Conservation (phyloP, 2,113 vertebrate genomes). For the Miniopterus natalensis region DNA sequence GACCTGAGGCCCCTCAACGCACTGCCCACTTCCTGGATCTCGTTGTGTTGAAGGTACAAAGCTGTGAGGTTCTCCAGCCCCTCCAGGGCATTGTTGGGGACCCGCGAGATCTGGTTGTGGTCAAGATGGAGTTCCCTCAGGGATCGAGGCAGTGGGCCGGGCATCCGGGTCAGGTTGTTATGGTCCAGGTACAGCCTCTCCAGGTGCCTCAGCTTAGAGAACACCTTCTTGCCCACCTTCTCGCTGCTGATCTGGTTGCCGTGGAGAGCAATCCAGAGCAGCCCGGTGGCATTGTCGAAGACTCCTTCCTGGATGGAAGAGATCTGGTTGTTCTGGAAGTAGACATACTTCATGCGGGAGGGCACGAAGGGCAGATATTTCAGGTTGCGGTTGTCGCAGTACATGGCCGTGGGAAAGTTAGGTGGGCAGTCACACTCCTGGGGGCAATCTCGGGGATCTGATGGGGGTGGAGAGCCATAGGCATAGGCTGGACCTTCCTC, state of each 20-base stretch:
- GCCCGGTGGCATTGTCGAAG: slow-evolving; percentile 93
- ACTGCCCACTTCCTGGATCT: slow-evolving; percentile 91
- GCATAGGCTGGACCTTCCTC: slow-evolving; percentile 80
- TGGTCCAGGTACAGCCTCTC: slow-evolving; percentile 96
- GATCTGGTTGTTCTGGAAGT: slow-evolving; percentile 97
- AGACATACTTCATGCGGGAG: slow-evolving; percentile 95
- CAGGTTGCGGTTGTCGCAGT: slow-evolving; percentile 94
- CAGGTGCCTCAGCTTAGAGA: slow-evolving; percentile 91
- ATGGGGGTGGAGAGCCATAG: slow-evolving; percentile 64
- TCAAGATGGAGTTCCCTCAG: slow-evolving; percentile 94
- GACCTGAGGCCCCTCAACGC: slow-evolving; percentile 92
- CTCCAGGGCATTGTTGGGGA: slow-evolving; percentile 91
- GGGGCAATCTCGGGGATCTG: slow-evolving; percentile 90
- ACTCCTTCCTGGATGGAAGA: slow-evolving; percentile 91
- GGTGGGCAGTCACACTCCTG: slow-evolving; percentile 96
- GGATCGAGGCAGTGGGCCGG: slow-evolving; percentile 92
- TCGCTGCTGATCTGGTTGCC: slow-evolving; percentile 94
- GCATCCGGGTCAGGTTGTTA: slow-evolving; percentile 95
- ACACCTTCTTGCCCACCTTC: slow-evolving; percentile 91
- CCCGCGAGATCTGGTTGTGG: slow-evolving; percentile 93
- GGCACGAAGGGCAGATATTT: slow-evolving; percentile 94
- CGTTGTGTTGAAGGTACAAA: slow-evolving; percentile 94
- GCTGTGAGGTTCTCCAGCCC: slow-evolving; percentile 96
- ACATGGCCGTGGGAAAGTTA: slow-evolving; percentile 95
- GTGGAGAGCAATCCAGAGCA: slow-evolving; percentile 96